phyloP scores from a whole-genome alignment of 1,140 invertebrate species.

The Papilio aristodemus region DNA sequence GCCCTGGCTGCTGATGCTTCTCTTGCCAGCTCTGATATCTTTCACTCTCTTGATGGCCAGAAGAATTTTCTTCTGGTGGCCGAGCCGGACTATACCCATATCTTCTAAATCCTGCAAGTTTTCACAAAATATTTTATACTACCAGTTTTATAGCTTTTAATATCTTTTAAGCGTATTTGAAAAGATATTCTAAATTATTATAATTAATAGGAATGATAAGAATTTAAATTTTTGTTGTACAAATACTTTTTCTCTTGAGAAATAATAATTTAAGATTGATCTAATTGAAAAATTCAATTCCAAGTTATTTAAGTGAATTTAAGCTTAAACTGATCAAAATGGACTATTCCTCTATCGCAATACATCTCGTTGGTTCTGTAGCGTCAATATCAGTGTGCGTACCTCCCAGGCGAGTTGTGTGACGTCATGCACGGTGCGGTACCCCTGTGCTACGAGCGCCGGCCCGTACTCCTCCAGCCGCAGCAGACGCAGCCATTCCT shows the following conservation, averaged over 20 bases:
- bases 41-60: conserved; percentile 98
- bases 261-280: too few relatives aligned
- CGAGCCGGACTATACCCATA: conserved; percentile 96
- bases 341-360: too few relatives aligned
- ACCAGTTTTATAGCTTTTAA: too few relatives aligned
- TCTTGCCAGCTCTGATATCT: conserved; percentile 93
- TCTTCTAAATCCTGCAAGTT: conserved; percentile 93
- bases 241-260: too few relatives aligned
- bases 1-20: conserved; percentile 83
- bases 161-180: too few relatives aligned
- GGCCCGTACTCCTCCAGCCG: conserved; percentile 95
- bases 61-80: conserved; percentile 99
- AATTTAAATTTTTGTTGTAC: too few relatives aligned
- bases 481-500: conserved; percentile 95
- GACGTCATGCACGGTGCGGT: conserved; percentile 94
- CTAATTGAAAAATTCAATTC: too few relatives aligned
- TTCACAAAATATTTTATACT: conserved; percentile 18
- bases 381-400: conserved; percentile 31
- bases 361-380: too few relatives aligned
- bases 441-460: conserved; percentile 94
- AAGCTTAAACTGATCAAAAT: too few relatives aligned
- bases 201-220: too few relatives aligned
- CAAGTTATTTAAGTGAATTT: too few relatives aligned
- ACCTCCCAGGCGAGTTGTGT: conserved; percentile 97
- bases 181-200: too few relatives aligned